phyloP scores from a whole-genome alignment of 1,140 invertebrate genomes.

The Cheumatopsyche charites region DNA sequence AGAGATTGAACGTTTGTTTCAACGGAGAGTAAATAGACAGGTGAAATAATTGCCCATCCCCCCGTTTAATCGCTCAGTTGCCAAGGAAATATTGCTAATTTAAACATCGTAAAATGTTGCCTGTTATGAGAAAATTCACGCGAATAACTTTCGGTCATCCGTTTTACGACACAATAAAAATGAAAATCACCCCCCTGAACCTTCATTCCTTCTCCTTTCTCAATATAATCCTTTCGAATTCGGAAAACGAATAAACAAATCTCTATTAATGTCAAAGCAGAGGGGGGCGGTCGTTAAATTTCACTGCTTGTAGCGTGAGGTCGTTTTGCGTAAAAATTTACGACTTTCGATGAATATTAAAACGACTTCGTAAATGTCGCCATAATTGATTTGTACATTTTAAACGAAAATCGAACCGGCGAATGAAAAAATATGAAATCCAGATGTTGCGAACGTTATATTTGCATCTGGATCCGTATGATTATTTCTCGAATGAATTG shows the following conservation, averaged over 20 bases:
- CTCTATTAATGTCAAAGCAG: slow-evolving; percentile 9
- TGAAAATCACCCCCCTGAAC: slow-evolving; percentile 4
- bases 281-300: slow-evolving; percentile 12
- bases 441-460: too few relatives aligned
- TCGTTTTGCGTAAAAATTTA: background rate
- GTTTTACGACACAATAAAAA: slow-evolving; percentile 22
- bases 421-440: too few relatives aligned
- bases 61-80: background rate
- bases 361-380: too few relatives aligned
- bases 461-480: too few relatives aligned
- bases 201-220: background rate
- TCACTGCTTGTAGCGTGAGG: slow-evolving; percentile 15
- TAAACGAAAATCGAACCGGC: too few relatives aligned
- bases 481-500: too few relatives aligned
- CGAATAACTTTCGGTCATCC: slow-evolving; percentile 5
- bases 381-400: too few relatives aligned
- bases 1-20: too few relatives aligned
- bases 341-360: background rate
- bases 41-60: slow-evolving; percentile 1
- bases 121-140: slow-evolving; percentile 2
- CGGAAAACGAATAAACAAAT: slow-evolving; percentile 15
- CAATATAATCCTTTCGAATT: slow-evolving; percentile 1
- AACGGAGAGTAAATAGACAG: background rate
- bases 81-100: slow-evolving; percentile 8
- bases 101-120: slow-evolving; percentile 6